Conservation (phyloP, 2,797 vertebrate genomes). For the Eptatretus atami region DNA sequence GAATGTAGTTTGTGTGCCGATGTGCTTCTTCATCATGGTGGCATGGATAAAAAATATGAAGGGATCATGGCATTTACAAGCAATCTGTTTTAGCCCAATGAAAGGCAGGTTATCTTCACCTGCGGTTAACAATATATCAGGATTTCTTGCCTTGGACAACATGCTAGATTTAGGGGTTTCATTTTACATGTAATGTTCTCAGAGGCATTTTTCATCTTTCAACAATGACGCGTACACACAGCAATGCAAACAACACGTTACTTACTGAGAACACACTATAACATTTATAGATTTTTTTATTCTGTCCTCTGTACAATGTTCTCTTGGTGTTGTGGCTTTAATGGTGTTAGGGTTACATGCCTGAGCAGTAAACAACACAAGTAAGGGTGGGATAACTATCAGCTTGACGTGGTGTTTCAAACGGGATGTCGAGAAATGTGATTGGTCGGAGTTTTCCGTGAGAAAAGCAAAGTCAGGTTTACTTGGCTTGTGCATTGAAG, state of each 20-base stretch:
- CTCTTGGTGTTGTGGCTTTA: neutral
- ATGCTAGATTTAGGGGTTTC: too few relatives aligned
- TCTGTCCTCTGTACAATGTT: slow-evolving; percentile 5
- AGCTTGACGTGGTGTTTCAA: neutral
- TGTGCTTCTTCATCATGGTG: too few relatives aligned
- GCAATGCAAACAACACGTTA: slow-evolving; percentile 5
- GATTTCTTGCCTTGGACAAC: too few relatives aligned
- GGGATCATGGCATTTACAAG: too few relatives aligned
- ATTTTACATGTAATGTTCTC: neutral
- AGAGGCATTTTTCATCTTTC: slow-evolving; percentile 5
- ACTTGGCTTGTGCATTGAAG: neutral
- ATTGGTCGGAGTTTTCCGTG: neutral
- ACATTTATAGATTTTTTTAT: slow-evolving; percentile 4
- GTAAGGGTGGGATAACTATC: slow-evolving; percentile 3
- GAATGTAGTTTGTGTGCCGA: too few relatives aligned
- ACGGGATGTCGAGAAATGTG: too few relatives aligned
- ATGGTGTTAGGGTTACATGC: neutral
- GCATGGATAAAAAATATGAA: too few relatives aligned
- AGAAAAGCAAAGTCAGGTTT: slow-evolving; percentile 2
- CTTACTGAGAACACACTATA: slow-evolving; percentile 6
- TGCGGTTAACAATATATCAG: too few relatives aligned
- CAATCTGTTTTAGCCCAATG: too few relatives aligned
- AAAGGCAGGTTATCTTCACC: too few relatives aligned
- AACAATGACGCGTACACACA: slow-evolving; percentile 5
- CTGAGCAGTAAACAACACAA: slow-evolving; percentile 5